Base-by-base conservation (phyloP, 1,140 invertebrate species). In the Ooceraea biroi region DNA sequence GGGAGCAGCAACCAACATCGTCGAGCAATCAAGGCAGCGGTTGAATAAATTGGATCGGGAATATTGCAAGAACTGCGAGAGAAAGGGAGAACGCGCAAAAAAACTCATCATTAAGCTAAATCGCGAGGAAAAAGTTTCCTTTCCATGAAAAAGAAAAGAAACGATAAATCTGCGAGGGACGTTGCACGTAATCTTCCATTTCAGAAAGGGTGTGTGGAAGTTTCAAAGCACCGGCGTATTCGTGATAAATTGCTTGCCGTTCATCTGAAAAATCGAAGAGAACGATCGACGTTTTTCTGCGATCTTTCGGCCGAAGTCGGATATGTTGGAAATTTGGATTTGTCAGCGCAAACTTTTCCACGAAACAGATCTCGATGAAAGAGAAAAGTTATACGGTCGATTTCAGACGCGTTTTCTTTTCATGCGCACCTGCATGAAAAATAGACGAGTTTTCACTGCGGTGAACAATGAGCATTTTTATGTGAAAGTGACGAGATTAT, bases 401-500 rank as follows among this genome's bases (percentile, higher is more conserved):
- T 27, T 57, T 46, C 22, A 27, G 52, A 44, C 52, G 65, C 50
- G 76, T 80, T 80, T 55, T 80, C 76, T 44, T 44, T 69, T 50
- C 50, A n/a, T 19, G 65, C 19, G 50, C 50, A 69, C 44, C 44
- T 30, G 30, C 30, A 66, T 52, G 36, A 80, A 80, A 58, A 71
- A 57, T 57, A 69, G 50, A 14, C 19, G 61, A 46, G 50, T 69
- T 57, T 44, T 69, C 44, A 8, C 69, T 48, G 50, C 46, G 55
- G 17, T 41, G 66, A 73, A 86, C 82, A 86, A 86, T 83, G 69
- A 83, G 46, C 65, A 89, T 78, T 74, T 50, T 84, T 57, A 30
- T 50, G 63, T 30, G 80, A 74, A 83, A 84, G 78, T 65, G 71
- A 69, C 72, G 48, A 82, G 50, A 68, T 46, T 58, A 50, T 44